These are phyloP conservation scores for Cordilura impudica DNA, from an alignment of 2,888 invertebrate species.

Conservation along the genomic window DNA sequence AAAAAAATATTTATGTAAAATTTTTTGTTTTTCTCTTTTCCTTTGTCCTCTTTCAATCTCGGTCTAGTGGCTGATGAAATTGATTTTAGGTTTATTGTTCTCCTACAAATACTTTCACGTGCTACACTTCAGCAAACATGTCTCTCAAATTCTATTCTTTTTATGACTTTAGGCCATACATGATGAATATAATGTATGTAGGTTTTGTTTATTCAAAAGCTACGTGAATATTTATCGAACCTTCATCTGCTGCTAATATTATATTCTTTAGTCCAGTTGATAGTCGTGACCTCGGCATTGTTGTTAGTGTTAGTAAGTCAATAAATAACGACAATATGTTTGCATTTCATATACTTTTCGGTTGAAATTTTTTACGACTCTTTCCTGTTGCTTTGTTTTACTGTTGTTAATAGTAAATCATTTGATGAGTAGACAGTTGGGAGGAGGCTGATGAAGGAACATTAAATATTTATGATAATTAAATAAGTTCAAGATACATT, in stretches of 20 bases:
- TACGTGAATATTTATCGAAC: constrained; percentile 18
- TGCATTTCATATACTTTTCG: constrained; percentile 13
- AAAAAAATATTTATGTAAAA: constrained; percentile 27
- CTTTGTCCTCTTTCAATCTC: neutral
- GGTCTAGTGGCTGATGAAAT: constrained; percentile 32
- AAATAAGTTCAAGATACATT: constrained; percentile 49
- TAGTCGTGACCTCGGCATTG: neutral
- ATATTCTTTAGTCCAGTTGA: neutral
- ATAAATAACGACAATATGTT: constrained; percentile 44
- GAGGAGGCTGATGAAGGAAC: neutral
- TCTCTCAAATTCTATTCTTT: neutral
- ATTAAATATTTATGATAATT: constrained; percentile 50
- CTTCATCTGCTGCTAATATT: neutral
- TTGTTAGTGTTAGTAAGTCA: constrained; percentile 1
- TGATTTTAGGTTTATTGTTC: constrained; percentile 38
- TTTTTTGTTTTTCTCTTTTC: constrained; percentile 21
- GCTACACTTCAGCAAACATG: neutral
- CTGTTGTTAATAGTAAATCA: constrained; percentile 46
- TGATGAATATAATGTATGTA: constrained; percentile 8
- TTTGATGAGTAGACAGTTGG: constrained; percentile 10
- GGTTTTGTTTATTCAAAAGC: neutral
- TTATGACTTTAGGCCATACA: neutral
- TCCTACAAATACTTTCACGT: neutral
- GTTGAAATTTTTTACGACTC: constrained; percentile 35
- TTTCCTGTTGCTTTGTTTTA: constrained; percentile 27